Conservation (phyloP, 2,113 vertebrate species). For the Electrona antarctica region DNA sequence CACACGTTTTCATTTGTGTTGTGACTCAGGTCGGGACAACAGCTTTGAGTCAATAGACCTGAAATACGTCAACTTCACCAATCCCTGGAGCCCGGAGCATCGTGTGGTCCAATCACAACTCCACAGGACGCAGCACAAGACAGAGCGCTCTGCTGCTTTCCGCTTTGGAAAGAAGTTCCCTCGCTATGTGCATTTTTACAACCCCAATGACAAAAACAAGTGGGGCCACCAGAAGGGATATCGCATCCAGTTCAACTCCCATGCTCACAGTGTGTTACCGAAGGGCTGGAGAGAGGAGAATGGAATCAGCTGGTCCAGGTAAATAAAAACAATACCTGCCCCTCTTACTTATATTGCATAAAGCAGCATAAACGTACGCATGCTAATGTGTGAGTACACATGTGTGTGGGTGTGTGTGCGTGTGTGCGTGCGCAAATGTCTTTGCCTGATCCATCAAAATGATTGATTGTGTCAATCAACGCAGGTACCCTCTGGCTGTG, state of each 20-base stretch:
- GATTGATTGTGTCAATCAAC: neutral
- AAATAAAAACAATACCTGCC: neutral
- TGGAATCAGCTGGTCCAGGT: constrained; percentile 90
- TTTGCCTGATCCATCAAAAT: neutral
- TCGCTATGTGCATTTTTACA: constrained; percentile 84
- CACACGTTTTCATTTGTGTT: neutral
- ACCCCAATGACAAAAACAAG: constrained; percentile 79
- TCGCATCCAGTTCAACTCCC: constrained; percentile 88
- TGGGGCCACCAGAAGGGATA: constrained; percentile 88
- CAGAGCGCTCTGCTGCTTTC: constrained; percentile 85
- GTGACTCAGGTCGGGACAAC: constrained; percentile 82
- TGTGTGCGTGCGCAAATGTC: neutral
- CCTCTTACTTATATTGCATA: too few relatives aligned
- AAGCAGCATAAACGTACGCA: too few relatives aligned
- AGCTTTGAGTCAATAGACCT: constrained; percentile 85
- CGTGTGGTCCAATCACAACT: constrained; percentile 81
- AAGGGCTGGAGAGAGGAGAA: constrained; percentile 83
- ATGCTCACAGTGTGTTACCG: constrained; percentile 83
- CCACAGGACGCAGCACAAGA: constrained; percentile 54
- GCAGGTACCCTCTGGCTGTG: constrained; percentile 91
- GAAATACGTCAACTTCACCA: constrained; percentile 87
- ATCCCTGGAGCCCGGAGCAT: constrained; percentile 85
- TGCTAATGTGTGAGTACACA: too few relatives aligned
- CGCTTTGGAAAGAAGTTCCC: constrained; percentile 80
- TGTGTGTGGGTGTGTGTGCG: too few relatives aligned